These are phyloP conservation scores for Bolborhynchus lineola DNA, from an alignment of 2,113 vertebrate species.

Conservation along the genomic window DNA sequence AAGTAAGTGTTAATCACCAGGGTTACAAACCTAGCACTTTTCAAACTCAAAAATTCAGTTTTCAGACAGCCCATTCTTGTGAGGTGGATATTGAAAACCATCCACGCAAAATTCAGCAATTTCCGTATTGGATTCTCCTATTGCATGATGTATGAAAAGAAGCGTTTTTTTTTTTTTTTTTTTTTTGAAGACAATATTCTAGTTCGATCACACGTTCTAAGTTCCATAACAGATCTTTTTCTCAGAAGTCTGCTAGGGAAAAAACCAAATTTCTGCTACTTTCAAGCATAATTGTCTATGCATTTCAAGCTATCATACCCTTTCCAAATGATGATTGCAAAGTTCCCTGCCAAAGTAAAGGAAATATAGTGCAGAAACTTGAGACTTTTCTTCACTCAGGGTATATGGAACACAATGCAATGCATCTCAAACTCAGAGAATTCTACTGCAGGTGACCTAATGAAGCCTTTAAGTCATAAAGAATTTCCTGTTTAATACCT, in stretches of 20 bases:
- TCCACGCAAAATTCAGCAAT: not conserved
- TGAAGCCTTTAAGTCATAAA: not conserved
- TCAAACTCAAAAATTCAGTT: not conserved
- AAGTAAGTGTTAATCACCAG: not conserved
- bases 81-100: not conserved
- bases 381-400: not conserved
- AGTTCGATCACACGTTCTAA: not conserved
- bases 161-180: too few species aligned
- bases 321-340: not conserved
- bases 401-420: not conserved
- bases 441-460: not conserved
- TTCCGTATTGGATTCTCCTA: not conserved
- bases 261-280: not conserved
- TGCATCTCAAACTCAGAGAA: not conserved
- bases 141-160: not conserved
- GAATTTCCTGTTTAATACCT: not conserved
- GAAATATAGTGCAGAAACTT: not conserved
- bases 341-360: not conserved
- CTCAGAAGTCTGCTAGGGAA: not conserved
- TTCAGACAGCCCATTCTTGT: not conserved
- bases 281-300: not conserved
- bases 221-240: not conserved
- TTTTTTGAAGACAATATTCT: not conserved
- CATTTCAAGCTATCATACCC: not conserved
- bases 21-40: not conserved